These are phyloP conservation scores for Heliangelus exortis DNA, from an alignment of 2,797 vertebrate genomes.

Conservation along the genomic window DNA sequence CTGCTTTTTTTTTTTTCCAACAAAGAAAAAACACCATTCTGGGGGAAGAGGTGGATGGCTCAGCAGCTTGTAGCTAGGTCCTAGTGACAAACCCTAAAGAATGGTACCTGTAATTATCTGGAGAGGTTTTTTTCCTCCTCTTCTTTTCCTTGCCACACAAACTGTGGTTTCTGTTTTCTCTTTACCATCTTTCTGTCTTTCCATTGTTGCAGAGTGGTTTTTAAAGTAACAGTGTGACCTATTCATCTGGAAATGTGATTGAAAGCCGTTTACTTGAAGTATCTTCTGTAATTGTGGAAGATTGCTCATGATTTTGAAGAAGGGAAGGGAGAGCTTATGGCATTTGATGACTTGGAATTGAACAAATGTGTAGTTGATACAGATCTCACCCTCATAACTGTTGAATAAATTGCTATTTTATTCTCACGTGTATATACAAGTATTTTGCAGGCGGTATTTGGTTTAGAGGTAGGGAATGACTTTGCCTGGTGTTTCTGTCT, in stretches of 20 bases:
- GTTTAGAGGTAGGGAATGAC: neutral
- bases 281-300: neutral
- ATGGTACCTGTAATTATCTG: neutral
- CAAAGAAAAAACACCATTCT: neutral
- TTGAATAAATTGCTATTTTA: neutral
- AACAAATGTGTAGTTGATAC: neutral
- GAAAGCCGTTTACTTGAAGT: neutral
- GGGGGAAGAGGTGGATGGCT: neutral
- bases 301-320: neutral
- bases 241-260: neutral
- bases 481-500: neutral
- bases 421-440: neutral
- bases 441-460: neutral
- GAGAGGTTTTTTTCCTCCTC: neutral
- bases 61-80: neutral
- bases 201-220: neutral
- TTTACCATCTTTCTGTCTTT: neutral
- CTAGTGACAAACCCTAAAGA: neutral
- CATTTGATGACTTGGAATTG: neutral
- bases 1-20: neutral
- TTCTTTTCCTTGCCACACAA: neutral
- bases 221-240: neutral
- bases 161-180: constrained; percentile 5
- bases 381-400: neutral
- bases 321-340: neutral